Percentiles rank a stretch among this genome's conserved stretches.
Evolutionary conservation across 1,140 invertebrate genomes (phyloP).

Genomic region (Doryteuthis pealeii): DNA sequence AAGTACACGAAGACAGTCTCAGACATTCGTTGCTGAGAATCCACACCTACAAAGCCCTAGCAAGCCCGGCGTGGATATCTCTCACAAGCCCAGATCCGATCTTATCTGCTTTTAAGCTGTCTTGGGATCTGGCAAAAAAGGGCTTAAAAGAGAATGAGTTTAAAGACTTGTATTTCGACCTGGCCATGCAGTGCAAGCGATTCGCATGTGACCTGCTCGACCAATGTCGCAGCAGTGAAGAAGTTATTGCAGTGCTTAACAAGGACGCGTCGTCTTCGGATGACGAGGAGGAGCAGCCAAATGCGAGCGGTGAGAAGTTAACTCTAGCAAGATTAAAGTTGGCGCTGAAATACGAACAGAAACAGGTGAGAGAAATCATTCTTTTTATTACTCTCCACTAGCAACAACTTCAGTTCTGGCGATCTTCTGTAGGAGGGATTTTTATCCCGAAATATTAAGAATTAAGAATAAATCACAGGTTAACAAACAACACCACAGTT

Average conservation of each 20-base stretch:
- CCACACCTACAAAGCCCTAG: slow-evolving; percentile 57
- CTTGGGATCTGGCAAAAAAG: slow-evolving; percentile 62
- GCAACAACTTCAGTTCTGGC: too few relatives aligned
- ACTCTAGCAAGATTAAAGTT: slow-evolving; percentile 55
- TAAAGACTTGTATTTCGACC: slow-evolving; percentile 63
- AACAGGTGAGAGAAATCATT: slow-evolving; percentile 44
- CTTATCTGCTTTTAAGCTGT: slow-evolving; percentile 68
- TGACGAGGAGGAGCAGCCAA: slow-evolving; percentile 18
- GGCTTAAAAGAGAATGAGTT: slow-evolving; percentile 64
- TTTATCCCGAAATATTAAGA: too few relatives aligned
- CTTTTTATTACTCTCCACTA: neutral
- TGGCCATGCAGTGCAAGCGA: slow-evolving; percentile 63
- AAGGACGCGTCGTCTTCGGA: slow-evolving; percentile 39
- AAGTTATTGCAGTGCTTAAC: slow-evolving; percentile 58
- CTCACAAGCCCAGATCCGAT: slow-evolving; percentile 70
- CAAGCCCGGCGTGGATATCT: slow-evolving; percentile 67
- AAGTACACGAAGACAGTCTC: slow-evolving; percentile 51
- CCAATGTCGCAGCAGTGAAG: slow-evolving; percentile 57
- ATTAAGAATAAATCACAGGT: too few relatives aligned
- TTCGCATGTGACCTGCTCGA: slow-evolving; percentile 58
- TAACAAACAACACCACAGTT: neutral
- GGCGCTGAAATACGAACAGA: slow-evolving; percentile 60
- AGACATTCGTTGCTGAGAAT: slow-evolving; percentile 56
- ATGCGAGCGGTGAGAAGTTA: slow-evolving; percentile 33
- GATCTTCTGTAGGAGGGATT: too few relatives aligned